Base-by-base conservation (phyloP, 1,140 invertebrate genomes). In the Habropoda laboriosa region DNA sequence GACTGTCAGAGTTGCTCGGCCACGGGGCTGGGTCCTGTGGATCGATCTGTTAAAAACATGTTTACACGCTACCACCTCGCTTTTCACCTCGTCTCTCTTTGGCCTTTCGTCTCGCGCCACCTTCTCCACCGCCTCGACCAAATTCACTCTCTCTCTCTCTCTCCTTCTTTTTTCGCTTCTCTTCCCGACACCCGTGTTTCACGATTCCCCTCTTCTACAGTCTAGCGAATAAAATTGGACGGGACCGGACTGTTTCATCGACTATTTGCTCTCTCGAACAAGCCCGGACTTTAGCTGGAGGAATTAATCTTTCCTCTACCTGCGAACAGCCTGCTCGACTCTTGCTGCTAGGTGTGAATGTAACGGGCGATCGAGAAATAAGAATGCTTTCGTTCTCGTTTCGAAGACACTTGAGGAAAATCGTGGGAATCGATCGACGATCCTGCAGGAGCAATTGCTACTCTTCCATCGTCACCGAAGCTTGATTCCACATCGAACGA, bases 41-140 rank as follows among this genome's bases (percentile, higher is more conserved):
- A 87, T 87, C 86, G 86, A 87, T 87, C 80, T 85, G 86, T 87
- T 87, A 87, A 82, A 81, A 87, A 87, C 86, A 67, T 87, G 86
- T 87, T 87, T 87, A 87, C 86, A 87, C 86, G 86, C 86, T 87
- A 87, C 85, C 77, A 75, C 64, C 64, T 51, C 81, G 72, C 78
- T 82, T 85, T 82, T 80, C 83, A 80, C 73, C 70, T 53, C 76
- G 45, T 38, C 75, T 40, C 58, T 57, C n/a, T n/a, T n/a, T n/a
- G n/a, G 40, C 70, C 81, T 71, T 51, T 47, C 53, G 64, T 71
- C 61, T 60, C 72, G 64, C 45, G 51, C 42, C 64, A 24, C 13
- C 21, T 67, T 13, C n/a, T n/a, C n/a, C n/a, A n/a, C 49, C 24
- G 38, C 47, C 63, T 47, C 51, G 18, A n/a, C 45, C 27, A 13